Evolutionary conservation across 2,797 vertebrate species (phyloP).

Genomic region (Pipistrellus nathusii): DNA sequence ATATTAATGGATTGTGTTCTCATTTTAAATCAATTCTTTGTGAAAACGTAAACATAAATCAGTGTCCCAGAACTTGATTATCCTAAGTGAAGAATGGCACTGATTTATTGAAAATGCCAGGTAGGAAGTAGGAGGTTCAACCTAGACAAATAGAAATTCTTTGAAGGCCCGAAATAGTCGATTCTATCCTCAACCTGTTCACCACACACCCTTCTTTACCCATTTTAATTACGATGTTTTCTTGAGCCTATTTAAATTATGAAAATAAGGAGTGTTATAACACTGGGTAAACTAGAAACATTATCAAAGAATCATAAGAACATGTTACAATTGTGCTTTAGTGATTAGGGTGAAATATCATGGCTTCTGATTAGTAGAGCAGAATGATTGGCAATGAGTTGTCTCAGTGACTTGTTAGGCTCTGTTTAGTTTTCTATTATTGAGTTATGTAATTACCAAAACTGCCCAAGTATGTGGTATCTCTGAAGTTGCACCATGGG

Average conservation of each 20-base stretch:
- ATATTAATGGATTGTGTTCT: neutral
- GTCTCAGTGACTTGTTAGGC: neutral
- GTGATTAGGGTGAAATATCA: neutral
- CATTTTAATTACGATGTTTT: neutral
- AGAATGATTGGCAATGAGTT: conserved; percentile 19
- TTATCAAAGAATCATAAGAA: neutral
- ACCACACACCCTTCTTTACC: neutral
- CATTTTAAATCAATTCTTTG: neutral
- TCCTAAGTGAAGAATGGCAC: neutral
- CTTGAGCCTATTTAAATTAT: neutral
- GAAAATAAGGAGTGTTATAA: neutral
- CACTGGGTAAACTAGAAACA: neutral
- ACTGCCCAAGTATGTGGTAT: neutral
- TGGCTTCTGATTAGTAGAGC: neutral
- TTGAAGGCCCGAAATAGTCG: neutral
- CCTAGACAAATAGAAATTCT: neutral
- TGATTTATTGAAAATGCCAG: neutral
- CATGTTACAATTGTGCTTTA: neutral
- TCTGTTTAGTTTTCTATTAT: neutral
- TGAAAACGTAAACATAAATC: neutral
- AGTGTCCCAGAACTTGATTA: neutral
- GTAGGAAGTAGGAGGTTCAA: neutral
- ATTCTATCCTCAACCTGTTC: neutral
- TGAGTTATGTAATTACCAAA: neutral
- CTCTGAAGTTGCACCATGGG: neutral